phyloP scores from a whole-genome alignment of 35 echinoderm and acorn worm genomes.

The Apostichopus californicus region DNA sequence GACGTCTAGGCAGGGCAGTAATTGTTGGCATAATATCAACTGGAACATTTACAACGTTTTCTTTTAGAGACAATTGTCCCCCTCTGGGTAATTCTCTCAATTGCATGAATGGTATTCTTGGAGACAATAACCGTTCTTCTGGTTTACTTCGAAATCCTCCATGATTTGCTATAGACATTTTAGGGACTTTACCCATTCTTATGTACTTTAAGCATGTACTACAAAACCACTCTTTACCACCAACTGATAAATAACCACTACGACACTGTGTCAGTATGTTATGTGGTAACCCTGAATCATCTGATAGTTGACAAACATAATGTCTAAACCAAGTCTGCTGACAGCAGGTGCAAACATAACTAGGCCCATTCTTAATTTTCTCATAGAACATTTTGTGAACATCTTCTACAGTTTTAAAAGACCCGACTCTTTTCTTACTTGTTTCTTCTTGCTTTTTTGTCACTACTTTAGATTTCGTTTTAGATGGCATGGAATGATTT shows the following conservation, averaged over 20 bases:
- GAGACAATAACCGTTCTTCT: not conserved
- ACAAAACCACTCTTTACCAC: not conserved
- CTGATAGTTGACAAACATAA: not conserved
- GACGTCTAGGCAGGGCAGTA: not conserved
- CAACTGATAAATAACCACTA: not conserved
- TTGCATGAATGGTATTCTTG: slow-evolving; percentile 20
- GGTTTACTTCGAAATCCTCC: not conserved
- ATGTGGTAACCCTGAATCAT: not conserved
- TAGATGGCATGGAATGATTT: not conserved
- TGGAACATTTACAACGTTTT: slow-evolving; percentile 39
- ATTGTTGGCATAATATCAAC: not conserved
- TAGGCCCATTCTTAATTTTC: not conserved
- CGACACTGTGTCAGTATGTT: not conserved
- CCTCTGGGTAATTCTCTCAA: slow-evolving; percentile 13
- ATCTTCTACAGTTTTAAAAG: not conserved
- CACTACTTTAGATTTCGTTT: not conserved
- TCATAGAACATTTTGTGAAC: not conserved
- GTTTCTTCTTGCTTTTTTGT: no score
- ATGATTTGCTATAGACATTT: not conserved
- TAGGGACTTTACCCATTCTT: not conserved
- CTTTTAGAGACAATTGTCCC: not conserved
- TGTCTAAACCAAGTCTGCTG: slow-evolving; percentile 45
- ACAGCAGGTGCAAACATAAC: slow-evolving; percentile 24
- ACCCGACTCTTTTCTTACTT: not conserved
- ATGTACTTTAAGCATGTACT: not conserved